Percentiles rank a stretch among this genome's conserved stretches.
These are phyloP conservation scores for Myripristis murdjan DNA, from an alignment of 2,797 vertebrate species.

Conservation along the genomic window DNA sequence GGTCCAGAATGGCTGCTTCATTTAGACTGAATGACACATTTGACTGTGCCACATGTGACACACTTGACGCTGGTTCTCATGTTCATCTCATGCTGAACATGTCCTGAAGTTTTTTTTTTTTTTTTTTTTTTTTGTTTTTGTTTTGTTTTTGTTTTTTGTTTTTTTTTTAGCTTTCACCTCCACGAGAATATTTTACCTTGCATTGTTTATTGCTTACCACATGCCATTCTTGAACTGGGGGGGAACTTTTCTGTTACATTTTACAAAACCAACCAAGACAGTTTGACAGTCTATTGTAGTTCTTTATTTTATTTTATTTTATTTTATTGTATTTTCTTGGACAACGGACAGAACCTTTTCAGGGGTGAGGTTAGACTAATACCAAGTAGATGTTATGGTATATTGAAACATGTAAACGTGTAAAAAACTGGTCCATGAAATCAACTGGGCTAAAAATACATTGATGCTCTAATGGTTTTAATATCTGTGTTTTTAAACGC, in stretches of 20 bases:
- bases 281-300: constrained; percentile 65
- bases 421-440: constrained; percentile 79
- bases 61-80: constrained; percentile 58
- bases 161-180: constrained; percentile 57
- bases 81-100: constrained; percentile 45
- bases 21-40: constrained; percentile 59
- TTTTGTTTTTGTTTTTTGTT: constrained; percentile 3
- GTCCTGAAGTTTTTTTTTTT: constrained; percentile 35
- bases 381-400: constrained; percentile 87
- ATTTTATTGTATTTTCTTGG: too few species aligned
- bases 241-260: constrained; percentile 42
- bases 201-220: constrained; percentile 75
- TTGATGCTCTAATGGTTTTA: constrained; percentile 86
- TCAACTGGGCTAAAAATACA: constrained; percentile 79
- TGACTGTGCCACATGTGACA: constrained; percentile 74
- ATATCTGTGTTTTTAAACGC: constrained; percentile 90
- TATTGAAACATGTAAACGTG: constrained; percentile 86
- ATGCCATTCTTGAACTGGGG: constrained; percentile 70
- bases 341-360: constrained; percentile 75
- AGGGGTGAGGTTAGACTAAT: constrained; percentile 81
- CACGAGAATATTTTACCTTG: constrained; percentile 69
- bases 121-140: too few species aligned
- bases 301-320: constrained; percentile 59
- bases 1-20: constrained; percentile 58
- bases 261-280: constrained; percentile 37